These are phyloP conservation scores for Salarias fasciatus DNA, from an alignment of 2,797 vertebrate species.

Conservation along the genomic window DNA sequence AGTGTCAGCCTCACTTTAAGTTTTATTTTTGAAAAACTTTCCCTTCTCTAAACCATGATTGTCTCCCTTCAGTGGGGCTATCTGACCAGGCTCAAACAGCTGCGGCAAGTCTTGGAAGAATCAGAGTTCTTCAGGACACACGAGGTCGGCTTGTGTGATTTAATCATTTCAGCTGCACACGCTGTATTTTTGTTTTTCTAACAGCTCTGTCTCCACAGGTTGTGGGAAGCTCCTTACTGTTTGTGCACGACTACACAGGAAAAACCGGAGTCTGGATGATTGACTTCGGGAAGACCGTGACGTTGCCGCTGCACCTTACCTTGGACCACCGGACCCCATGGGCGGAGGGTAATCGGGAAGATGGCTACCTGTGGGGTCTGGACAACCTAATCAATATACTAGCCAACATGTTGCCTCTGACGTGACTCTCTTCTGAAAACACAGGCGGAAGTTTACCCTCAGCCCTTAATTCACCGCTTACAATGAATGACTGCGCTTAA, in stretches of 20 bases:
- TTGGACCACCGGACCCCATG: constrained; percentile 87
- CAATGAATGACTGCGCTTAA: constrained; percentile 4
- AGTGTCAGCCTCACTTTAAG: constrained; percentile 34
- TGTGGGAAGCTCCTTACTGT: constrained; percentile 90
- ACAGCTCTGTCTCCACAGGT: constrained; percentile 75
- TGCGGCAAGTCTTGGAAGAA: constrained; percentile 79
- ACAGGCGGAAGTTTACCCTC: background rate
- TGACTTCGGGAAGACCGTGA: constrained; percentile 88
- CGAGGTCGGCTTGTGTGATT: constrained; percentile 76
- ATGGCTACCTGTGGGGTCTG: constrained; percentile 90
- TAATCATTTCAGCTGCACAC: too few species aligned
- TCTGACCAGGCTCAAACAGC: constrained; percentile 77
- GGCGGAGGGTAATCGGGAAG: constrained; percentile 88
- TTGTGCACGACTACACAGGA: constrained; percentile 85
- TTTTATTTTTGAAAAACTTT: too few species aligned
- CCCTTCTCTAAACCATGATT: constrained; percentile 6
- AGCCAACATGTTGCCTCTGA: constrained; percentile 62
- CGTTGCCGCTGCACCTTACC: constrained; percentile 72
- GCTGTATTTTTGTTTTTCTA: too few species aligned
- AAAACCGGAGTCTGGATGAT: constrained; percentile 92
- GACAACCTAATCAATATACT: constrained; percentile 86
- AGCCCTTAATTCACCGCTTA: constrained; percentile 1
- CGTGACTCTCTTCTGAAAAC: constrained; percentile 19
- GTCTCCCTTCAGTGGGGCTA: constrained; percentile 77
- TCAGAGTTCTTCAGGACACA: constrained; percentile 88